phyloP scores from a whole-genome alignment of 2,888 invertebrate genomes.

The Limulus polyphemus region DNA sequence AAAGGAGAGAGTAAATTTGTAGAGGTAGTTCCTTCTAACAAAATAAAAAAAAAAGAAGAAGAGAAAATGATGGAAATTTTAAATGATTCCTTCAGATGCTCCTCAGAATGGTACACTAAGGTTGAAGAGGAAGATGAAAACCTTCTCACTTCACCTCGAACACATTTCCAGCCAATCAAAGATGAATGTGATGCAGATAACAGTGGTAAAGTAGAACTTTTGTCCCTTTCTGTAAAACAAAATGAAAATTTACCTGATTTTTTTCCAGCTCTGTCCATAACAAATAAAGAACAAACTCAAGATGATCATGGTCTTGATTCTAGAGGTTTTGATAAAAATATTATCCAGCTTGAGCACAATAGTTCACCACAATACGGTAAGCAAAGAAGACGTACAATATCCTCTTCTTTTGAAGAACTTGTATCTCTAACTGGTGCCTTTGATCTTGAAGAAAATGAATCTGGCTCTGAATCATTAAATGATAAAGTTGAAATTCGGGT shows the following conservation, averaged over 20 bases:
- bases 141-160: constrained; percentile 58
- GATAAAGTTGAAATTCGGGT: too few species aligned
- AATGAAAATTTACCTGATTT: too few species aligned
- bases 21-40: constrained; percentile 14
- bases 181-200: constrained; percentile 31
- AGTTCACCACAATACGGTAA: too few species aligned
- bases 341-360: too few species aligned
- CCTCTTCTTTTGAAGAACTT: constrained; percentile 8
- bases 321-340: too few species aligned
- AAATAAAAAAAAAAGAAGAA: neutral
- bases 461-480: too few species aligned
- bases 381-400: neutral
- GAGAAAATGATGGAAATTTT: neutral
- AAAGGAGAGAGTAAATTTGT: constrained; percentile 20
- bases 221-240: too few species aligned
- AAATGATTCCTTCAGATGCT: neutral
- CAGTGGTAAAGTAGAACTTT: neutral
- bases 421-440: constrained; percentile 8
- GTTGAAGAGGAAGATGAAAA: constrained; percentile 47
- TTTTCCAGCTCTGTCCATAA: too few species aligned
- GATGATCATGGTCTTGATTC: too few species aligned
- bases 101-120: neutral
- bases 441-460: neutral
- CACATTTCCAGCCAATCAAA: constrained; percentile 71
- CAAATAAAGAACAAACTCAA: too few species aligned